Percentiles rank a stretch among this genome's conserved stretches.
phyloP scores from a whole-genome alignment of 2,797 vertebrate species.

The Chelmon rostratus region DNA sequence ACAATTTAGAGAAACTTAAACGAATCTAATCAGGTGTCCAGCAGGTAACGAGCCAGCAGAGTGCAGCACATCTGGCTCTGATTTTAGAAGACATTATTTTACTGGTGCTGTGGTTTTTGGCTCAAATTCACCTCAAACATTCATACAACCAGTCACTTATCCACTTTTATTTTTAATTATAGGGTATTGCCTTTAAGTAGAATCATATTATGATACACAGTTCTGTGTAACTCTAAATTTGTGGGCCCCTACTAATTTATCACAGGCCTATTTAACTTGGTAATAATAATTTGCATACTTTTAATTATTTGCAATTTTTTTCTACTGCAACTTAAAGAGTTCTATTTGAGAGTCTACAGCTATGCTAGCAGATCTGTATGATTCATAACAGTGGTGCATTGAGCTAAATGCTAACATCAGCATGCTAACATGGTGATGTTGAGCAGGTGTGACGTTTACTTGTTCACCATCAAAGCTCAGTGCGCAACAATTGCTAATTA shows the following conservation, averaged over 20 bases:
- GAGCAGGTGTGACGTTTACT: neutral
- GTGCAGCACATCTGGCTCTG: neutral
- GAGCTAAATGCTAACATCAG: too few species aligned
- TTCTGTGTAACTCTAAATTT: neutral
- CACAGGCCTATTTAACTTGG: neutral
- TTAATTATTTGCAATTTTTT: too few species aligned
- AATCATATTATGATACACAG: too few species aligned
- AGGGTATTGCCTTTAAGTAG: too few species aligned
- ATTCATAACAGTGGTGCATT: too few species aligned
- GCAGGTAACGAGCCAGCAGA: too few species aligned
- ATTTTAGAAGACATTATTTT: too few species aligned
- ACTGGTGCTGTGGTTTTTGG: neutral
- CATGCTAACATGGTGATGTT: neutral
- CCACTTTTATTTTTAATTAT: neutral
- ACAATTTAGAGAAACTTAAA: neutral
- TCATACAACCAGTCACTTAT: too few species aligned
- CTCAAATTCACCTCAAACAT: neutral
- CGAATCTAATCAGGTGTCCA: neutral
- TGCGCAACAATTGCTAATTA: neutral
- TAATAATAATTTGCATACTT: neutral
- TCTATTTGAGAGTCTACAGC: too few species aligned
- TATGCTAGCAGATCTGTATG: neutral
- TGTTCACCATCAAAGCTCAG: neutral
- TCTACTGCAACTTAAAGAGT: too few species aligned
- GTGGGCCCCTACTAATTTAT: too few species aligned